Base-by-base conservation (phyloP, 2,888 invertebrate genomes). In the Chrysolina americana region DNA sequence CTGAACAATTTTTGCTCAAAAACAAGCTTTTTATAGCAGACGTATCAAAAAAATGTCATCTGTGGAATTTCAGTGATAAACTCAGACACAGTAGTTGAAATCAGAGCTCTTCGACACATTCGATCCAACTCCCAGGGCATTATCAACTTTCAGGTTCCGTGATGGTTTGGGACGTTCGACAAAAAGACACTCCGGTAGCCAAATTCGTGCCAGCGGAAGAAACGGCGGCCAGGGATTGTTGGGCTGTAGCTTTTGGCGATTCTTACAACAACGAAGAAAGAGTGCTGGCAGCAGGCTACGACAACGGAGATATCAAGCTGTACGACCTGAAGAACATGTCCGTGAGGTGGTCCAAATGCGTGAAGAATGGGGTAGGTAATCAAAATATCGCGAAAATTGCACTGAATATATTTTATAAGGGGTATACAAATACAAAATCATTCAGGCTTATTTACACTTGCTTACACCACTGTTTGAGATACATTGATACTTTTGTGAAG, bases 121-220 rank as follows among this genome's bases (percentile, higher is more conserved):
- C n/a, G n/a, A n/a, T n/a, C n/a, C n/a, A n/a, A n/a, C n/a, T n/a
- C 50, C 15, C 2, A 13, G 5, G 15, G 44, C 15, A 44, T 1
- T 2, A 19, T 62, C 15, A 28, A 19, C 13, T 65, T 78, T 70
- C 63, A 68, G 66, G 78, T 75, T 74, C 69, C 41, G 80, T 76
- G 44, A 98, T 97, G 90, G 93, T 98, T 0, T 98, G 98, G 98
- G 98, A 98, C 87, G 94, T 95, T 0, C 91, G 98, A 0, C 98
- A 98, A 87, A 95, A 95, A 85, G 93, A 93, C 65, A 91, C 91
- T 48, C 97, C 98, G 0, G 98, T 98, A 0, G 96, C 96, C 0
- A 93, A 94, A 80, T 98, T 98, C 92, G 93, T 94, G 82, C 94
- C 96, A 0, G 90, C 90, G 23, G 89, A 91, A 36, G 93, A 93